Conservation (phyloP, 2,113 vertebrate genomes). For the Mormyrus lacerda region DNA sequence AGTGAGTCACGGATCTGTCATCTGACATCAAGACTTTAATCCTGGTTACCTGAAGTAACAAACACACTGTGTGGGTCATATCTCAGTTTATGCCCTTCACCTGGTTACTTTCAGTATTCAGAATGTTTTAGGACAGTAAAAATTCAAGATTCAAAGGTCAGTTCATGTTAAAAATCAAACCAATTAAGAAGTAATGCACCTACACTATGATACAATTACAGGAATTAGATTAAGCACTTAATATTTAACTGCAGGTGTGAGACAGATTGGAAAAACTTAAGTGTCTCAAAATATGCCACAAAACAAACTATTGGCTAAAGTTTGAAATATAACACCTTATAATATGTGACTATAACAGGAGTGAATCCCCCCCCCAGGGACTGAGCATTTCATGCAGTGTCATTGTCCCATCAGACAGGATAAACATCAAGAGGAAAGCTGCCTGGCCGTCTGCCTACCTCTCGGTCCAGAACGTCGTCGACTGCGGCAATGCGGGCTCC, state of each 20-base stretch:
- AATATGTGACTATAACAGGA: background rate
- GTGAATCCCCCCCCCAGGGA: background rate
- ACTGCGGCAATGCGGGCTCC: constrained; percentile 71
- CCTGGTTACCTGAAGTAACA: background rate
- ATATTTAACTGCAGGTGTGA: background rate
- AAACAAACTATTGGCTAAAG: background rate
- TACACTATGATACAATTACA: background rate
- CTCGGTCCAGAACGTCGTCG: constrained; percentile 87
- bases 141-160: background rate
- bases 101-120: background rate
- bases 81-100: background rate
- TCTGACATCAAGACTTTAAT: background rate
- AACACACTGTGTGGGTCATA: background rate
- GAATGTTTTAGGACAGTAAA: background rate
- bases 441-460: constrained; percentile 87
- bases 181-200: background rate
- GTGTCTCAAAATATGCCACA: background rate
- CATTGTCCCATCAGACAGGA: constrained; percentile 68
- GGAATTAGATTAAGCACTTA: background rate
- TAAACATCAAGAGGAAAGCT: constrained; percentile 88
- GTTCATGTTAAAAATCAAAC: background rate
- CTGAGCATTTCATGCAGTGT: background rate
- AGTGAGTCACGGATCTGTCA: background rate
- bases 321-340: background rate
- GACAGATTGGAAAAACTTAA: background rate